A percentile compares a stretch with the other conserved stretches of the same genome.
Evolutionary conservation across 2,797 vertebrate species (phyloP).

Genomic region (Aeoliscus strigatus): DNA sequence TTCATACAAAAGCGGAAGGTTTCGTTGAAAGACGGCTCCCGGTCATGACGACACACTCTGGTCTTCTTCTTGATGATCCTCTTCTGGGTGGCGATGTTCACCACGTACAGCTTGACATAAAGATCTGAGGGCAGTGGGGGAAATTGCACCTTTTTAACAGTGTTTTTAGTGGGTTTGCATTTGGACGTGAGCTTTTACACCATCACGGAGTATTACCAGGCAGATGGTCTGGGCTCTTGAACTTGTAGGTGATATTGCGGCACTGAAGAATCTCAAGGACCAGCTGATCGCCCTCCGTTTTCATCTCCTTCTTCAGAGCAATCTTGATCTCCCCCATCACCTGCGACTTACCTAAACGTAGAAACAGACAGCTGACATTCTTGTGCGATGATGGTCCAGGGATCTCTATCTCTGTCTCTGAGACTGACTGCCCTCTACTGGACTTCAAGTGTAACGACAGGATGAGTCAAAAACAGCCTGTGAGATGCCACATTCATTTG

Average conservation of each 20-base stretch:
- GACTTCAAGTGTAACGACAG: too few relatives aligned
- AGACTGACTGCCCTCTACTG: too few relatives aligned
- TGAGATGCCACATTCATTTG: too few relatives aligned
- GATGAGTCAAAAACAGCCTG: too few relatives aligned
- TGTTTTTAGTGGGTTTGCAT: too few relatives aligned
- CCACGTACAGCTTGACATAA: conserved; percentile 96
- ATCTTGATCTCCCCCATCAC: conserved; percentile 99
- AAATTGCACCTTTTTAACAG: too few relatives aligned
- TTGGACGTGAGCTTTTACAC: too few relatives aligned
- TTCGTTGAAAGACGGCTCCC: conserved; percentile 97
- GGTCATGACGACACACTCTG: conserved; percentile 93
- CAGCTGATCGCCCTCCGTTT: conserved; percentile 94
- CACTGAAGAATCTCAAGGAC: conserved; percentile 97
- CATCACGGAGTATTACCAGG: conserved; percentile 77
- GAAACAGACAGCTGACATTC: conserved; percentile 10
- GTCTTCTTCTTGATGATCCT: conserved; percentile 99
- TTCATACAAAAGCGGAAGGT: conserved; percentile 96
- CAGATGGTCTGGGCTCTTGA: conserved; percentile 95
- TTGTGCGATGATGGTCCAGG: too few relatives aligned
- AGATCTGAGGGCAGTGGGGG: conserved; percentile 83
- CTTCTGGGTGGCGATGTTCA: conserved; percentile 96
- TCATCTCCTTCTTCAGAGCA: conserved; percentile 95
- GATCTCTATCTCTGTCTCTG: too few relatives aligned
- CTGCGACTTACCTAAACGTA: conserved; percentile 86
- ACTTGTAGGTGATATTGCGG: conserved; percentile 99